Evolutionary conservation across 2,888 invertebrate species (phyloP), one percentile per base, ranked within the genome.

Genomic region (Nowickia ferox): DNA sequence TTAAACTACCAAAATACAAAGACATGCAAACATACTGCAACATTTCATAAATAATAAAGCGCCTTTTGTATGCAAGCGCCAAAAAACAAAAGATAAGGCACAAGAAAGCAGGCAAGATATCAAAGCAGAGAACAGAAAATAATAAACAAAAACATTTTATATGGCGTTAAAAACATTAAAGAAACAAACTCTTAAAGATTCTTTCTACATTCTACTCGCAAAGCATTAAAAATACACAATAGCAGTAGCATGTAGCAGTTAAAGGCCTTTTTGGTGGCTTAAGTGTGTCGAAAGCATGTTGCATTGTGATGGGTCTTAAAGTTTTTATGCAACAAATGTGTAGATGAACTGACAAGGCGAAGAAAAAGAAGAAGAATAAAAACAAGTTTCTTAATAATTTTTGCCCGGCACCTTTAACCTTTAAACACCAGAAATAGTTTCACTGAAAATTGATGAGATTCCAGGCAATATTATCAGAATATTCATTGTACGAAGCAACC

Each of bases 21-120:
- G 30, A 30, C 30, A 30, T 30, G 6, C 30, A 30, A 61, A 72
- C 44, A n/a, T 78, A 42, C 78, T 61, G 63, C 69, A 13, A 63
- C 74, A 78, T 82, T 82, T 40, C 85, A 82, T 85, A 85, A 82
- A 82, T 85, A 85, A 75, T 71, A 82, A 68, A 85, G 72, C 38
- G 55, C 48, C 68, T 69, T 48, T 63, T 61, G 51, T 79, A 38
- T 44, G 38, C 19, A 69, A 75, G 40, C 53, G 22, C 44, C 48
- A 66, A 38, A 22, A n/a, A 72, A 66, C n/a, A 68, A 77, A 78
- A 6, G 1, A 19, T 42, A 44, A n/a, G 40, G 38, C 19, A 77
- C n/a, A 30, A 46, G 13, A 78, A 17, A 44, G 9, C 17, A n/a
- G 5, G 38, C 19, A 53, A 78, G n/a, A 61, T 38, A 30, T 30